Base-by-base conservation (phyloP, 2,888 invertebrate genomes). In the Oconnorella tubifera region DNA sequence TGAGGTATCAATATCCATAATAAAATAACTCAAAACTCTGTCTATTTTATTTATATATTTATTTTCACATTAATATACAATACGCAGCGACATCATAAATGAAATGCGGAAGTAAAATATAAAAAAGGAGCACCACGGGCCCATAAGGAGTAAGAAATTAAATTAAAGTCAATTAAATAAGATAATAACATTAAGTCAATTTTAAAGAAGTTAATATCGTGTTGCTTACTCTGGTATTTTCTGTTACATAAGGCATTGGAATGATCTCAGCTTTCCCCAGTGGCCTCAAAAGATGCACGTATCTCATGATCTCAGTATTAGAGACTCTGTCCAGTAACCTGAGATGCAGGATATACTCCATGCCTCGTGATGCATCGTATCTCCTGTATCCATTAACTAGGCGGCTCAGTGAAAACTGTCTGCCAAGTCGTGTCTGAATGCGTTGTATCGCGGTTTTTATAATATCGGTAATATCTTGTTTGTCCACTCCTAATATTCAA, bases 201-300 rank as follows among this genome's bases (percentile, higher is more conserved):
- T n/a, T n/a, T n/a, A n/a, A n/a, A n/a, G n/a, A n/a, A n/a, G n/a
- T n/a, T n/a, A n/a, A n/a, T n/a, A n/a, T n/a, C n/a, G n/a, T n/a
- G n/a, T n/a, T n/a, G n/a, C 53, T 6, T 27, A 51, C 53, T 27
- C 25, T 51, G 6, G 53, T 51, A 51, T 6, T 91, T 85, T 98
- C 97, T 0, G 96, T 97, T 1, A 97, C 96, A 83, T 96, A 97
- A 0, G 95, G 96, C 79, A 93, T 91, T 1, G 91, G 89, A 49
- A 95, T 87, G 66, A 97, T 88, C 78, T 96, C 92, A 6, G 93
- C 90, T 66, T 89, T 88, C 23, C 92, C 92, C 63, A 97, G 83
- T 19, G 91, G 89, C 71, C 95, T 90, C 61, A 89, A 88, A 50
- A 90, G 86, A 83, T 93, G 89, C 72, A 93, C 86, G 75, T 90